Conservation (phyloP, 2,888 invertebrate genomes). For the Dysmachus trigonus region DNA sequence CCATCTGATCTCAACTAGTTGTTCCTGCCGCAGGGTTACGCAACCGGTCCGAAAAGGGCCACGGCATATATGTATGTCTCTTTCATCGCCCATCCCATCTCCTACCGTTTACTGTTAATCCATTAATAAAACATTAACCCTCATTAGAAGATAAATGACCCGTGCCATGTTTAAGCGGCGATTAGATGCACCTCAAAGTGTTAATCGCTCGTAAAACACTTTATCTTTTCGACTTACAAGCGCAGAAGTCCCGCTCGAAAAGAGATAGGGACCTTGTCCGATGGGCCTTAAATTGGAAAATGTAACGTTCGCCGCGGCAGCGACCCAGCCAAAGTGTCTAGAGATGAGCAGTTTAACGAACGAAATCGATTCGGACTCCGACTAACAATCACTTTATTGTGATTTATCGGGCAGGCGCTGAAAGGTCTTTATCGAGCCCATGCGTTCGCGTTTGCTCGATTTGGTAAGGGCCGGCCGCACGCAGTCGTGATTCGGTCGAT, state of each 20-base stretch:
- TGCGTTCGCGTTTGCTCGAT: background rate
- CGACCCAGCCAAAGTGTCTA: background rate
- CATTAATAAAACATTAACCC: background rate
- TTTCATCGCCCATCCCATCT: background rate
- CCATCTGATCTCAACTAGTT: background rate
- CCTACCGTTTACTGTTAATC: background rate
- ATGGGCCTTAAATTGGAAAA: background rate
- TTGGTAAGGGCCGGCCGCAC: background rate
- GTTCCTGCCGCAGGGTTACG: background rate
- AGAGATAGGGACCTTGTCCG: background rate
- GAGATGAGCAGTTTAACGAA: background rate
- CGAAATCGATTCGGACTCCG: background rate
- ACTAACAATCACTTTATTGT: slow-evolving; percentile 5
- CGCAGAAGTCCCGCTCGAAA: background rate
- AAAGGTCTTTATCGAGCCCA: slow-evolving; percentile 2
- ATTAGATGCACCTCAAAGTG: background rate
- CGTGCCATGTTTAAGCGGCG: background rate
- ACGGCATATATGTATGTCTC: background rate
- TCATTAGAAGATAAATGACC: background rate
- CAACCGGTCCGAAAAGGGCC: background rate
- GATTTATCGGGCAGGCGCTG: background rate
- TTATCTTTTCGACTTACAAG: background rate
- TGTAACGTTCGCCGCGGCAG: background rate
- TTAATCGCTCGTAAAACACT: background rate
- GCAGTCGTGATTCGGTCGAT: background rate